Percentiles rank a stretch among this genome's conserved stretches.
These are phyloP conservation scores for Pseudocheirus occidentalis DNA, from an alignment of 2,797 vertebrate species.

Conservation along the genomic window DNA sequence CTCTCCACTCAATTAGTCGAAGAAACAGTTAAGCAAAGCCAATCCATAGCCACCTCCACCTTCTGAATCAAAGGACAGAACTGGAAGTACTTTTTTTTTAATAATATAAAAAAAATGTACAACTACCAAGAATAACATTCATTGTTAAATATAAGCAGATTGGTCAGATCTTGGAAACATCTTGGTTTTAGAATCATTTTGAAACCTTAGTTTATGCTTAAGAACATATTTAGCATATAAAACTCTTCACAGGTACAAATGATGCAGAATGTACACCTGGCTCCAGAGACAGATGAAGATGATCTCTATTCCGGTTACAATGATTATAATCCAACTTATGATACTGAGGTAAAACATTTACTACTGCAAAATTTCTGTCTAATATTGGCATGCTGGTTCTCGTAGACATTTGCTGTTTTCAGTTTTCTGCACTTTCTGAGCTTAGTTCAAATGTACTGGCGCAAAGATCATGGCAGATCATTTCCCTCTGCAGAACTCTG, in stretches of 20 bases:
- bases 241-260: slow-evolving; percentile 80
- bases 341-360: slow-evolving; percentile 90
- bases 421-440: slow-evolving; percentile 32
- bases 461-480: slow-evolving; percentile 4
- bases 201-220: not conserved
- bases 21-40: not conserved
- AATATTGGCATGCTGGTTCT: slow-evolving; percentile 12
- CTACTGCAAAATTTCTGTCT: not conserved
- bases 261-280: slow-evolving; percentile 93
- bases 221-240: slow-evolving; percentile 37
- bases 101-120: slow-evolving; percentile 29
- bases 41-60: not conserved
- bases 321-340: slow-evolving; percentile 96
- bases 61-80: not conserved
- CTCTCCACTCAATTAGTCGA: not conserved
- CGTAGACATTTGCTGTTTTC: slow-evolving; percentile 41
- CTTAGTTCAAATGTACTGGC: slow-evolving; percentile 37
- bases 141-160: slow-evolving; percentile 20
- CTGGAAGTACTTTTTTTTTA: slow-evolving; percentile 11
- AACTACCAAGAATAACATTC: slow-evolving; percentile 5
- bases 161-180: slow-evolving; percentile 12
- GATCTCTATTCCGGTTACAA: slow-evolving; percentile 99
- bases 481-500: not conserved
- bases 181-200: slow-evolving; percentile 50
- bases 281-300: slow-evolving; percentile 91